Conservation (phyloP, 2,113 vertebrate genomes). For the Prinia subflava region DNA sequence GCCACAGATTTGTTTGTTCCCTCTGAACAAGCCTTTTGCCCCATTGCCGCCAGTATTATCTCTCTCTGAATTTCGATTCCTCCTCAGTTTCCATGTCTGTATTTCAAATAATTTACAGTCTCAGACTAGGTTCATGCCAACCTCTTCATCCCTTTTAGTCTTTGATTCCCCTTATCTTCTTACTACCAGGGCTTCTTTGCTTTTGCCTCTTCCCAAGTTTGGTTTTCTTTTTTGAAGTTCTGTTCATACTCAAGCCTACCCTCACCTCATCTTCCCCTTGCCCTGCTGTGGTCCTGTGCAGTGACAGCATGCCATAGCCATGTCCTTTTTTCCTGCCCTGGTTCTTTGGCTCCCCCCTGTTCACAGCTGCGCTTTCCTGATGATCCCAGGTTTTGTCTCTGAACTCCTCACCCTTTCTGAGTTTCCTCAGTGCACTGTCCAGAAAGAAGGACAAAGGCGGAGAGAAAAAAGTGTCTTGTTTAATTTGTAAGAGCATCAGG, state of each 20-base stretch:
- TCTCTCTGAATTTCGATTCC: accelerated
- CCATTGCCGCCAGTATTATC: not conserved
- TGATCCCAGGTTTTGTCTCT: not conserved
- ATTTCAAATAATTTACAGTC: not conserved
- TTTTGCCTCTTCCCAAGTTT: not conserved
- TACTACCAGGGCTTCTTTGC: not conserved
- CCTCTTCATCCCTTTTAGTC: not conserved
- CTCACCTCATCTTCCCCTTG: not conserved
- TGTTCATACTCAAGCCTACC: not conserved
- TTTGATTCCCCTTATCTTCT: not conserved
- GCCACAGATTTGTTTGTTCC: not conserved
- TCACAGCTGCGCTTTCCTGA: not conserved
- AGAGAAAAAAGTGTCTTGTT: not conserved
- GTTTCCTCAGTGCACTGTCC: not conserved
- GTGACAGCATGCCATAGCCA: not conserved
- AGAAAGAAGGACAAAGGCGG: not conserved
- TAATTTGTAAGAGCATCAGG: not conserved
- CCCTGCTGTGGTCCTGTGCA: not conserved
- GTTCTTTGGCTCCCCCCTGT: not conserved
- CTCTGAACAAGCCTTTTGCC: not conserved
- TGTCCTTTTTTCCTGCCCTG: not conserved
- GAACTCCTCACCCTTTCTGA: not conserved
- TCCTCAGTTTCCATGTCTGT: not conserved
- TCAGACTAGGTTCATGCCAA: not conserved
- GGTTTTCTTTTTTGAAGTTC: not conserved